Evolutionary conservation across 2,113 vertebrate genomes (phyloP).

Genomic region (Pelecanoides urinatrix): DNA sequence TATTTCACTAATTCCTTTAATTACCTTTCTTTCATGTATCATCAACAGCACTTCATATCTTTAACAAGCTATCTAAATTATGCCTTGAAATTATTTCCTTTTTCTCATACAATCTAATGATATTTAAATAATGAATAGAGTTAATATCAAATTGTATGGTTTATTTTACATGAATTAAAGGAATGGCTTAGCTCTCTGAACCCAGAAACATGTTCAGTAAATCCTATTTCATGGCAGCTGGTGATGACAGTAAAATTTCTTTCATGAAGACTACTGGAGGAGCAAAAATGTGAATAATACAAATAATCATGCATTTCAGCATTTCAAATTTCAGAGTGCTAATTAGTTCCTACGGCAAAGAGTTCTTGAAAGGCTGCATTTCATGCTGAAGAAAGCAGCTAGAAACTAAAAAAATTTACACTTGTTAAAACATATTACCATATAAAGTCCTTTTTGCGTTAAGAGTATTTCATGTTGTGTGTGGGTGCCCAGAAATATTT

Average conservation of each 20-base stretch:
- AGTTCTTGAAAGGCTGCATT: constrained; percentile 23
- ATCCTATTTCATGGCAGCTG: constrained; percentile 3
- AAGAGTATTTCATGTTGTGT: not conserved
- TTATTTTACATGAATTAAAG: constrained; percentile 6
- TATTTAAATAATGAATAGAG: constrained; percentile 29
- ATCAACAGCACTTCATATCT: not conserved
- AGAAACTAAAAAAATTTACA: constrained; percentile 15
- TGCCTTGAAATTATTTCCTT: not conserved
- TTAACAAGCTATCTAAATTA: constrained; percentile 2
- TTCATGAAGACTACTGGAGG: constrained; percentile 24
- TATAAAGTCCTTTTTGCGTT: not conserved
- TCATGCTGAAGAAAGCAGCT: not conserved
- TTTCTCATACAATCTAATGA: constrained; percentile 5
- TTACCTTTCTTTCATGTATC: constrained; percentile 3
- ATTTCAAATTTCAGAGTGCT: constrained; percentile 36
- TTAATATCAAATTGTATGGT: not conserved
- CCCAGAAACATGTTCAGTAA: not conserved
- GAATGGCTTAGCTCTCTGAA: not conserved
- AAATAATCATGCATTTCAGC: constrained; percentile 42
- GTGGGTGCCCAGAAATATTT: not conserved
- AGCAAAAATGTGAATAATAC: constrained; percentile 36
- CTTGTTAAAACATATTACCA: not conserved
- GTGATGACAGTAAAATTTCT: constrained; percentile 5
- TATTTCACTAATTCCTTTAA: constrained; percentile 1
- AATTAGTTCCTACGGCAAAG: constrained; percentile 23